These are phyloP conservation scores for Eupithecia tripunctaria DNA, from an alignment of 2,888 invertebrate species.

Conservation along the genomic window DNA sequence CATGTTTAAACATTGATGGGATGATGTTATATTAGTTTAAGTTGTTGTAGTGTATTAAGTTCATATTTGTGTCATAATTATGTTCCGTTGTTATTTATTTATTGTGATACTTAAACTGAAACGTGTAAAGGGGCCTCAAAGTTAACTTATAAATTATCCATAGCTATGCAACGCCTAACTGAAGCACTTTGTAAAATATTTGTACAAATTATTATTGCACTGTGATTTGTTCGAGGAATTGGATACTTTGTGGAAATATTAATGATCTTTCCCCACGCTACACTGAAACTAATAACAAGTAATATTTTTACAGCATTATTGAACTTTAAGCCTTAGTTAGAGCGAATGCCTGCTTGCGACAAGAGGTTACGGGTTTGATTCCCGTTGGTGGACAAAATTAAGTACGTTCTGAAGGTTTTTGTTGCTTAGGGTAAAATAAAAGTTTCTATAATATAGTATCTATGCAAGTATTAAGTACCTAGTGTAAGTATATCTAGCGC, in stretches of 20 bases:
- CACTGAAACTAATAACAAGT: not conserved
- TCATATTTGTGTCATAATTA: no score
- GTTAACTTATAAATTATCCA: not conserved
- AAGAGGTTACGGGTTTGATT: not conserved
- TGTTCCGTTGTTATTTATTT: no score
- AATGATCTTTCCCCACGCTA: not conserved
- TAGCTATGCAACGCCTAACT: not conserved
- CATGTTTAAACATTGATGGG: no score
- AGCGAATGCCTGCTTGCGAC: not conserved
- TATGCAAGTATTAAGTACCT: no score
- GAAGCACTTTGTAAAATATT: conserved; percentile 2
- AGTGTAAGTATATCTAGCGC: no score
- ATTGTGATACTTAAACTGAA: not conserved
- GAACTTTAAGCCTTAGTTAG: not conserved
- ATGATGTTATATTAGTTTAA: no score
- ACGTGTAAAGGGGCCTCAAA: not conserved
- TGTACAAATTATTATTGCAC: conserved; percentile 2
- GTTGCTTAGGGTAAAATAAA: not conserved
- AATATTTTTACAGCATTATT: not conserved
- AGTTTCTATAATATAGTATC: no score
- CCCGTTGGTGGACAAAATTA: not conserved
- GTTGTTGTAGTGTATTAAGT: no score
- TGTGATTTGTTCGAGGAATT: not conserved
- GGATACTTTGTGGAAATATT: not conserved
- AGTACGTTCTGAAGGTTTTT: not conserved